Percentiles rank a stretch among this genome's conserved stretches.
Conservation (phyloP, 2,113 vertebrate genomes). For the Nothoprocta perdicaria region DNA sequence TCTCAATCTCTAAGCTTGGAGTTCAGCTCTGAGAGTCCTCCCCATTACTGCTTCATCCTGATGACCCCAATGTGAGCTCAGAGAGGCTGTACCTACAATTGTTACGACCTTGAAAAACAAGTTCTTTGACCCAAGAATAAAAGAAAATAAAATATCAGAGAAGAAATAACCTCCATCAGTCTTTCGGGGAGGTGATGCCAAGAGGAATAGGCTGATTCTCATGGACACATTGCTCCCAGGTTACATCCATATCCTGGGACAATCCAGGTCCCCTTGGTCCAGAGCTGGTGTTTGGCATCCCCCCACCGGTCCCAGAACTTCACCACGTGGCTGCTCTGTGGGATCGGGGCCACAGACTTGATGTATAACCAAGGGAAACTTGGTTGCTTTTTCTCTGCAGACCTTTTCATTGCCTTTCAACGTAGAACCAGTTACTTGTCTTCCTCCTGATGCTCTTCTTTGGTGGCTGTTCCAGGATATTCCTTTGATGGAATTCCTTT, state of each 20-base stretch:
- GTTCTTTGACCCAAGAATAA: not conserved
- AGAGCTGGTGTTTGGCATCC: not conserved
- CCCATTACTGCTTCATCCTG: accelerated
- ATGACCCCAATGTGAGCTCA: not conserved
- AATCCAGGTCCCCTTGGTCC: accelerated
- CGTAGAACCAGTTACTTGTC: not conserved
- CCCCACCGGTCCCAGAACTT: not conserved
- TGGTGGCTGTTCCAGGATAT: not conserved
- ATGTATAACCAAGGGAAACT: not conserved
- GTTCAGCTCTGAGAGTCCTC: not conserved
- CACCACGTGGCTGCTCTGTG: accelerated
- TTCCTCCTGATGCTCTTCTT: not conserved
- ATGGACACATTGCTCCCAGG: not conserved
- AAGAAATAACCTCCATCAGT: accelerated
- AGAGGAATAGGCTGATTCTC: not conserved
- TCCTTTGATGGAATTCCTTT: not conserved
- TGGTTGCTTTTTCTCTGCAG: not conserved
- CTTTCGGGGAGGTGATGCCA: not conserved
- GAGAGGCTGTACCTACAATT: not conserved
- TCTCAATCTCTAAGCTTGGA: not conserved
- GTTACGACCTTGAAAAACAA: not conserved
- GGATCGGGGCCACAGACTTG: accelerated
- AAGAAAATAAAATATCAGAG: not conserved
- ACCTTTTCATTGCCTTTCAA: slow-evolving; percentile 1
- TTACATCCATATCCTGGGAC: accelerated